Evolutionary conservation across 1,140 invertebrate species (phyloP).

Genomic region (Zaprionus nigranus): DNA sequence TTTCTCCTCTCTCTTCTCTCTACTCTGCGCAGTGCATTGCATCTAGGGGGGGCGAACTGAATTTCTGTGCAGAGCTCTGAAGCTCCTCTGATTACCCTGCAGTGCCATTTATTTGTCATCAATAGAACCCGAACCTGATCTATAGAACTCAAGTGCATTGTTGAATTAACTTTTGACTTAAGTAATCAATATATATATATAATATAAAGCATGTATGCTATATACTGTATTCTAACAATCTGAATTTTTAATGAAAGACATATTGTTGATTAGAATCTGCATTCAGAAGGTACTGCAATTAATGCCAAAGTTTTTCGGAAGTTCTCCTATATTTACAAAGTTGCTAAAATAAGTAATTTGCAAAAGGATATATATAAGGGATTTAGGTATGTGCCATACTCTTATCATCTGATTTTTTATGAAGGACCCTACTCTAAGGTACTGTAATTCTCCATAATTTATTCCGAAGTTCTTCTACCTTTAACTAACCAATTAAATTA

Average conservation of each 20-base stretch:
- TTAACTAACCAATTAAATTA: no score
- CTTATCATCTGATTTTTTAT: no score
- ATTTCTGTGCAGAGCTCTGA: not conserved
- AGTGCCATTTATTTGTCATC: constrained; percentile 14
- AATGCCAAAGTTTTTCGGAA: no score
- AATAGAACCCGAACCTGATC: constrained; percentile 15
- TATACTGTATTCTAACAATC: no score
- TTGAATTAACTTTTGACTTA: constrained; percentile 1
- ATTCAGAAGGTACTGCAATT: no score
- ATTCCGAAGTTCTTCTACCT: no score
- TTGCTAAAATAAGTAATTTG: no score
- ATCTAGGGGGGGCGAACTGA: not conserved
- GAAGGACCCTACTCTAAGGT: not conserved
- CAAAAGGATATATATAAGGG: no score
- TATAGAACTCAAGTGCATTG: not conserved
- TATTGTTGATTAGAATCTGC: no score
- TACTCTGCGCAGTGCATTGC: constrained; percentile 6
- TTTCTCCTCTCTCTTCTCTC: not conserved
- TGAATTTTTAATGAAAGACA: no score
- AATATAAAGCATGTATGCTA: not conserved
- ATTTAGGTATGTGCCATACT: no score
- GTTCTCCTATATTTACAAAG: no score
- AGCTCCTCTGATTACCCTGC: constrained; percentile 22
- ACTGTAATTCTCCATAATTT: not conserved
- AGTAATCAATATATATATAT: not conserved